Evolutionary conservation across 2,888 invertebrate species (phyloP), one percentile per base, ranked within the genome.

Genomic region (Dorcus parallelipipedus): DNA sequence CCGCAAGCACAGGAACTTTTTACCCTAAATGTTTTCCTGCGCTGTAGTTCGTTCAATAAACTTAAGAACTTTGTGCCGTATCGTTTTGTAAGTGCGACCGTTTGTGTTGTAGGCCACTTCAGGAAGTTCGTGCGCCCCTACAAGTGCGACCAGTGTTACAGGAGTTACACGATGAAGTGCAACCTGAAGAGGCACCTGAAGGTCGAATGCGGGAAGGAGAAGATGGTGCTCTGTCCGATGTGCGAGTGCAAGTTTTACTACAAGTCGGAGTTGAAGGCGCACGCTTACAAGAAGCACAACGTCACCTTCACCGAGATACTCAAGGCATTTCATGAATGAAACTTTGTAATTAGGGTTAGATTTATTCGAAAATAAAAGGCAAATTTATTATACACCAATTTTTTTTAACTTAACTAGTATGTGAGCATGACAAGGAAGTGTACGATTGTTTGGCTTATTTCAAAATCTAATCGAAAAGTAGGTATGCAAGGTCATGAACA

Each of bases 201-300:
- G 48, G 68, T 69, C 52, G 67, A 75, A 56, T 77, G 78, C 59
- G 78, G 76, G 3, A 70, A 74, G 39, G 77, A 77, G 53, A 78
- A 79, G 50, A 73, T 75, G 60, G 77, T 79, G 59, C 57, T 65
- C 6, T 81, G 81, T 62, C 68, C 68, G 5, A 58, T 72, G 49
- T 81, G 81, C 61, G 68, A 67, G 50, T 70, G 71, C 54, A 68
- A 68, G 58, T 77, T 81, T 56, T 62, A 59, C 50, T 59, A 57
- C 26, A 62, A 59, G 40, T 56, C 56, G 8, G 59, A 62, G 49
- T 42, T 61, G n/a, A 20, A 43, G 9, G 33, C 43, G n/a, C 59
- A 59, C 33, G 5, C 38, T 3, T 49, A 26, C 48, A 38, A 42
- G 3, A 55, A 40, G n/a, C 55, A 59, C 17, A 50, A 47, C n/a